Percentiles rank a stretch among this genome's conserved stretches.
Conservation (phyloP, 2,797 vertebrate genomes). For the Cephalopachus bancanus region DNA sequence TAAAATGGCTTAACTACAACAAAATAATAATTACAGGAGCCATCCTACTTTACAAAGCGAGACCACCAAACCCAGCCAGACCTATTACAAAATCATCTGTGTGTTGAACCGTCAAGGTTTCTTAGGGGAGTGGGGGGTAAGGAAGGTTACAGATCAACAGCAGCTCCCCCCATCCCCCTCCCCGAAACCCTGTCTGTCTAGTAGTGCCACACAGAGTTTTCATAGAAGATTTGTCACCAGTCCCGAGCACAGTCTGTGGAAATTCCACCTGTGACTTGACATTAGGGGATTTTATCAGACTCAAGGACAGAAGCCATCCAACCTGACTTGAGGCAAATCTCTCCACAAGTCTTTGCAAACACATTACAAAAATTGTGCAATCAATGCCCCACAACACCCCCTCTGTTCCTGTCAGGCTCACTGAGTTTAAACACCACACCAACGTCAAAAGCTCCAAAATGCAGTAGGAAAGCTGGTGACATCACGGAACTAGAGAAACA, state of each 20-base stretch:
- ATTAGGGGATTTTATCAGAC: slow-evolving; percentile 57
- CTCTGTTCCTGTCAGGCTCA: slow-evolving; percentile 4
- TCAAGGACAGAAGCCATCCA: slow-evolving; percentile 15
- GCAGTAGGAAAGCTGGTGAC: slow-evolving; percentile 5
- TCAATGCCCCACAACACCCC: neutral
- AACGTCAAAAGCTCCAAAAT: neutral
- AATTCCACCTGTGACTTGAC: slow-evolving; percentile 68
- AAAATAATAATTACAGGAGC: neutral
- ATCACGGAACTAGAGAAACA: neutral
- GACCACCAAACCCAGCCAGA: slow-evolving; percentile 28
- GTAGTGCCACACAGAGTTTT: slow-evolving; percentile 16
- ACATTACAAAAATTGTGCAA: neutral
- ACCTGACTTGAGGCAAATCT: slow-evolving; percentile 27
- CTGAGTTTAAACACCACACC: slow-evolving; percentile 18
- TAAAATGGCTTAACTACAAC: neutral
- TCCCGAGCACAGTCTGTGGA: slow-evolving; percentile 51
- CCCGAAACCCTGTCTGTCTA: neutral
- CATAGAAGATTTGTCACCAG: slow-evolving; percentile 55
- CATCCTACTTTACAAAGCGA: slow-evolving; percentile 28
- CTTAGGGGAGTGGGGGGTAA: neutral
- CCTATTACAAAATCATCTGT: neutral
- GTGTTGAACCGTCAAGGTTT: neutral
- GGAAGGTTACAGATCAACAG: no score
- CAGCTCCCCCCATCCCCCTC: neutral
- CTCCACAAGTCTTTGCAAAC: slow-evolving; percentile 6